Evolutionary conservation across 92 coral and sea anemone genomes (phyloP), one percentile per base, ranked within the genome.

Genomic region (Virgularia gustaviana): DNA sequence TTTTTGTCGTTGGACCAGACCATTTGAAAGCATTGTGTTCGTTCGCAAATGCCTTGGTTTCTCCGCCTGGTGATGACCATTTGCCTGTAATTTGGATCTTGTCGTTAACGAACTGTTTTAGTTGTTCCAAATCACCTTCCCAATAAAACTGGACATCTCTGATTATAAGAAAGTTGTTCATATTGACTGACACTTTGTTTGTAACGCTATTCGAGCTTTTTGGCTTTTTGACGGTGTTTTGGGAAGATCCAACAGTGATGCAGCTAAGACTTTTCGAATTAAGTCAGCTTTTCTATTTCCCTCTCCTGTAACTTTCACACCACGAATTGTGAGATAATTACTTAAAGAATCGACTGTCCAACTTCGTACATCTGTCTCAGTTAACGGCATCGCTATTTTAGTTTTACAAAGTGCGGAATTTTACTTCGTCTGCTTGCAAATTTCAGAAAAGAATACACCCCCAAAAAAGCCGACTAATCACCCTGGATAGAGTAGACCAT

Each of bases 321-420:
- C 71, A 12, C 71, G 78, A 73, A 23, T 57, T 57, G 39, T 73
- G 22, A 57, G 62, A n/a, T 73, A 73, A 23, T 57, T 57, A 36
- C 41, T 42, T 52, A 72, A 32, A 52, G 57, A 52, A 42, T 72
- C 55, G 18, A 72, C 45, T 44, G 57, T 56, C 70, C 54, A 56
- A 47, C 55, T 10, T 47, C 23, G 57, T 51, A 51, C 24, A 51
- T 51, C 57, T 1, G 2, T 51, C 57, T 51, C 57, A 16, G 4
- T 51, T 51, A 51, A 51, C 28, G 57, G 57, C 55, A 47, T 47
- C 16, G 4, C 23, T 47, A 41, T 41, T 41, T 41, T 41, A 41
- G 47, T 8, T 16, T 41, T 16, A 47, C 4, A 10, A 16, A 2
- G 4, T 25, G 23, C 16, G 16, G 16, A 16, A 10, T 16, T 16